phyloP scores from a whole-genome alignment of 2,888 invertebrate genomes.

The Muscina levida region DNA sequence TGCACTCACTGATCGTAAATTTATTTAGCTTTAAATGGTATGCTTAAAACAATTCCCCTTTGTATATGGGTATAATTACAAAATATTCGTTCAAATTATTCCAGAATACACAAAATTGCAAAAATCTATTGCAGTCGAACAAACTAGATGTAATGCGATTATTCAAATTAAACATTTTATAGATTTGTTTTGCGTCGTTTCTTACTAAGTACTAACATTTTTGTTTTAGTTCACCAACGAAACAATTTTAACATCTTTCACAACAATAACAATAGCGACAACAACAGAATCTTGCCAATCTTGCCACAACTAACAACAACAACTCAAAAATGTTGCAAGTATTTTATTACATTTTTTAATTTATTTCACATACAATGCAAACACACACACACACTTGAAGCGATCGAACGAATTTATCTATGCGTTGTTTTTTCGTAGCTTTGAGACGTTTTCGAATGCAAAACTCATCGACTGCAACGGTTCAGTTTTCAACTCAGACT shows the following conservation, averaged over 20 bases:
- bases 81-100: too few species aligned
- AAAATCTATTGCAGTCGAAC: too few species aligned
- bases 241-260: slow-evolving; percentile 6
- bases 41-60: too few species aligned
- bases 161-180: not conserved
- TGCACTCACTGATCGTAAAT: too few species aligned
- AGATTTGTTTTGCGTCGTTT: not conserved
- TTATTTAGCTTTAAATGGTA: too few species aligned
- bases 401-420: not conserved
- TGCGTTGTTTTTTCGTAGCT: not conserved
- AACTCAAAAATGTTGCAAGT: slow-evolving; percentile 9
- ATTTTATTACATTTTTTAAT: not conserved
- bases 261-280: not conserved
- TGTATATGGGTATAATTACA: too few species aligned
- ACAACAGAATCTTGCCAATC: not conserved
- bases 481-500: slow-evolving; percentile 19
- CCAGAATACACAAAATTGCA: too few species aligned
- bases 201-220: slow-evolving; percentile 11
- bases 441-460: not conserved
- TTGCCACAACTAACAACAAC: not conserved
- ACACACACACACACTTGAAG: not conserved
- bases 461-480: not conserved
- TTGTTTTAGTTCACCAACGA: not conserved
- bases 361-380: not conserved
- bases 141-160: not conserved